phyloP scores from a whole-genome alignment of 2,888 invertebrate species.

The Caenorhabditis zanzibari region DNA sequence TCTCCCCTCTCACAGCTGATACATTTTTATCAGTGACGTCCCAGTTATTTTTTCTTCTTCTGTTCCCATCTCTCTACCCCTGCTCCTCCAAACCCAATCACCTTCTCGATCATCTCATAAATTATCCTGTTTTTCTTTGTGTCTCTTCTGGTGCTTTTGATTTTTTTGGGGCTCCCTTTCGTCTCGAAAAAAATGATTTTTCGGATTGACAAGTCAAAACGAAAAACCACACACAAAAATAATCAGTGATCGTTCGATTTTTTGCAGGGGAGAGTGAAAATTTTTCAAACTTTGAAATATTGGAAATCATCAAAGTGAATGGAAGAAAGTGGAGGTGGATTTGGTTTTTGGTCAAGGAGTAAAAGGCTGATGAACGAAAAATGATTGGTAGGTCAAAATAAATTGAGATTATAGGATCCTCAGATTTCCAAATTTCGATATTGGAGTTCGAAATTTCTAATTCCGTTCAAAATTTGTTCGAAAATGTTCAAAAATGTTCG shows the following conservation, averaged over 20 bases:
- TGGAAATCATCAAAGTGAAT: neutral
- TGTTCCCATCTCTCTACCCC: neutral
- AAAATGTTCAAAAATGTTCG: no score
- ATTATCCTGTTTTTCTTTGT: conserved; percentile 38
- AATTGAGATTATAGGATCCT: neutral
- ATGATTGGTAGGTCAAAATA: conserved; percentile 25
- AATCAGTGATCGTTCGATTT: conserved; percentile 35
- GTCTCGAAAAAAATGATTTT: conserved; percentile 23
- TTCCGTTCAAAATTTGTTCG: no score
- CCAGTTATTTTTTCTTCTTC: no score
- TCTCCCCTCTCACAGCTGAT: conserved; percentile 48
- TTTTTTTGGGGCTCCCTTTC: conserved; percentile 15
- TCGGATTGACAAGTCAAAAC: conserved; percentile 48
- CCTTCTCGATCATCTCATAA: conserved; percentile 34
- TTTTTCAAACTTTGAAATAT: neutral
- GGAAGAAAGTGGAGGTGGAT: neutral
- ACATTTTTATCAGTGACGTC: conserved; percentile 49
- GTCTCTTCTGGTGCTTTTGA: conserved; percentile 8
- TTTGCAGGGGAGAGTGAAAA: neutral
- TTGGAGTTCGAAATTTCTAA: neutral
- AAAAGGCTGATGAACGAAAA: neutral
- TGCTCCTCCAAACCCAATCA: conserved; percentile 12
- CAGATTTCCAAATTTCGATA: neutral
- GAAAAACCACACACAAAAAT: conserved; percentile 28
- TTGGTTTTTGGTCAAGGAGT: neutral